These are phyloP conservation scores for Athalia cordata DNA, from an alignment of 2,888 invertebrate genomes.

Conservation along the genomic window DNA sequence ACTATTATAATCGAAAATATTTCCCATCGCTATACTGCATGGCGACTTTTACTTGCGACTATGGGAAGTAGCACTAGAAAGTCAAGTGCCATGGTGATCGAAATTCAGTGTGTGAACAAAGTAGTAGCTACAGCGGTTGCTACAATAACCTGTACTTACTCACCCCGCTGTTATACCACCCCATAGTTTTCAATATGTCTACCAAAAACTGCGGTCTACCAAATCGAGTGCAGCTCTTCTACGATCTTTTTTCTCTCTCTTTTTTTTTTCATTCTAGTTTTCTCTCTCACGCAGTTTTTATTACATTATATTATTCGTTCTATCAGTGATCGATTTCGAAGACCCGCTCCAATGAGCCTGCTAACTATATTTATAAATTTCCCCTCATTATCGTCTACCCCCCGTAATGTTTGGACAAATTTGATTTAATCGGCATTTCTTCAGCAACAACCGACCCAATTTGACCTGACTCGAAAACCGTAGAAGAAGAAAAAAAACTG, in stretches of 20 bases:
- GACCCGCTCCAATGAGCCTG: no score
- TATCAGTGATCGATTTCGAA: not conserved
- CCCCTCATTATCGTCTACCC: constrained; percentile 21
- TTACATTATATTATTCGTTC: no score
- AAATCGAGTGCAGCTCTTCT: constrained; percentile 58
- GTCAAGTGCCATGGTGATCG: constrained; percentile 25
- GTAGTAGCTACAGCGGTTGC: constrained; percentile 55
- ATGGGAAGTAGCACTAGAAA: constrained; percentile 1
- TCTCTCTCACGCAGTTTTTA: no score
- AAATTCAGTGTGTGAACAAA: constrained; percentile 61
- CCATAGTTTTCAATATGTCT: not conserved
- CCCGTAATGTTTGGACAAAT: constrained; percentile 63
- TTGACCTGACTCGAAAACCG: not conserved
- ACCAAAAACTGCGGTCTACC: constrained; percentile 56
- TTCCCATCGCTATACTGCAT: constrained; percentile 13
- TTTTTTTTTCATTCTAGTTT: no score
- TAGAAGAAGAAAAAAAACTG: not conserved
- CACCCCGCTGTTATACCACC: not conserved
- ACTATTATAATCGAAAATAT: constrained; percentile 10
- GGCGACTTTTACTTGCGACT: no score
- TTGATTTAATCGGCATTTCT: constrained; percentile 60
- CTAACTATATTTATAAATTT: not conserved
- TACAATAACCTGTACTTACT: constrained; percentile 63
- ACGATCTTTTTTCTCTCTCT: no score
- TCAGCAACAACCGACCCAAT: not conserved